Evolutionary conservation across 2,888 invertebrate species (phyloP), one percentile per base, ranked within the genome.

Genomic region (Xanthia icteritia): DNA sequence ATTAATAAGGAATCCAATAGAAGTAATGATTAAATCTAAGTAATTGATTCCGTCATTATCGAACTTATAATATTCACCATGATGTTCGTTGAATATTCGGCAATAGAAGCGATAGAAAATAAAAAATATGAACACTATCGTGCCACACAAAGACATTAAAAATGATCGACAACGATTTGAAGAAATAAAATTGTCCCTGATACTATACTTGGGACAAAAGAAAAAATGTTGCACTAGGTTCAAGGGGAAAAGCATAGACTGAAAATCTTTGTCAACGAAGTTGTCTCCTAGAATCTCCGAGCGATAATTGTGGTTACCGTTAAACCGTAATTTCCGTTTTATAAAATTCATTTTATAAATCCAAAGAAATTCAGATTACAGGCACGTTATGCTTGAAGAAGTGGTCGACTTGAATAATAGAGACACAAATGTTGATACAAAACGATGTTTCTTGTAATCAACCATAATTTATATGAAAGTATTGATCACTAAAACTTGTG

Each of bases 191-290:
- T 76, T 60, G 4, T 65, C 39, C 31, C 11, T 76, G 4, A 76
- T 58, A 51, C 31, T 76, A 15, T 76, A 76, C 27, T 66, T 58
- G 6, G 76, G 76, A 17, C 17, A 71, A 27, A 66, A 51, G n/a
- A 9, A 48, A 36, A 77, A 13, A 17, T 31, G 23, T n/a, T 76
- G 48, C 39, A 17, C 54, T 15, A 77, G n/a, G n/a, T 66, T 66
- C n/a, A 77, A 31, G 2, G 76, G 76, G 2, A 48, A 42, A 66
- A 77, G 65, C 76, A 77, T 66, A 23, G 66, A 66, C 54, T 66
- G 76, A 23, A 77, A 51, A 36, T 76, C 66, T 76, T 77, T 66
- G 20, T 76, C 60, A 20, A 76, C 51, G 1, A 54, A 61, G 48
- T 66, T 61, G 9, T 60, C 76, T 31, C 20, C n/a, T 42, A 20